phyloP scores from a whole-genome alignment of 2,797 vertebrate genomes.

The Sebastes steindachneri region DNA sequence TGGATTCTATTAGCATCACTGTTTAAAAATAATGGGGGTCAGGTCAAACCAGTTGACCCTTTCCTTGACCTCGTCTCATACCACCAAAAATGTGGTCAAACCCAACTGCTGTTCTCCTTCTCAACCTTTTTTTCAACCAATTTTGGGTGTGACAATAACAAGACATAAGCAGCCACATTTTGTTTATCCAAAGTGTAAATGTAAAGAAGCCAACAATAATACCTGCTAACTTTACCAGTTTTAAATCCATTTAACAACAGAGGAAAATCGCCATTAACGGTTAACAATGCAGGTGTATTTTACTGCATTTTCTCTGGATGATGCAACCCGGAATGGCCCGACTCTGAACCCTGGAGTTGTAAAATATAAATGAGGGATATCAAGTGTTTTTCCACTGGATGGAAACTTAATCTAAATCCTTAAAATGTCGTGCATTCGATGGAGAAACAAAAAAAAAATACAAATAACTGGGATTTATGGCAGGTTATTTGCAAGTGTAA shows the following conservation, averaged over 20 bases:
- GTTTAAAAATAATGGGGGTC: slow-evolving; percentile 12
- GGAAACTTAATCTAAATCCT: background rate
- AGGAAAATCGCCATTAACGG: background rate
- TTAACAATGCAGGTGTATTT: slow-evolving; percentile 49
- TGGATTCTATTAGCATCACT: background rate
- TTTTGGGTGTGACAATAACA: background rate
- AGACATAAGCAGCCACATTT: background rate
- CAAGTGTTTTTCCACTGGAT: background rate
- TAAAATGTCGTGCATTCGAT: background rate
- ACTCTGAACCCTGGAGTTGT: background rate
- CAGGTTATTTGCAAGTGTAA: background rate
- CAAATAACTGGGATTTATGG: background rate
- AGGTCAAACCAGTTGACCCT: background rate
- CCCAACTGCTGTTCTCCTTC: background rate
- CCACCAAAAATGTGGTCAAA: background rate
- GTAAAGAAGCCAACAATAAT: background rate
- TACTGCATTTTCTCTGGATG: background rate
- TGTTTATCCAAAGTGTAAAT: background rate
- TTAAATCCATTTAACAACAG: background rate
- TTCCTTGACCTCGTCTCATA: slow-evolving; percentile 5
- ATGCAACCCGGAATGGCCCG: background rate
- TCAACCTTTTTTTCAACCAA: background rate
- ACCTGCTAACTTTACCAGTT: background rate
- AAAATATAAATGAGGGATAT: background rate
- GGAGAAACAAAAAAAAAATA: background rate